phyloP scores from a whole-genome alignment of 30 jellyfish, hydroid and myxozoan genomes.

The Nemopilema nomurai region DNA sequence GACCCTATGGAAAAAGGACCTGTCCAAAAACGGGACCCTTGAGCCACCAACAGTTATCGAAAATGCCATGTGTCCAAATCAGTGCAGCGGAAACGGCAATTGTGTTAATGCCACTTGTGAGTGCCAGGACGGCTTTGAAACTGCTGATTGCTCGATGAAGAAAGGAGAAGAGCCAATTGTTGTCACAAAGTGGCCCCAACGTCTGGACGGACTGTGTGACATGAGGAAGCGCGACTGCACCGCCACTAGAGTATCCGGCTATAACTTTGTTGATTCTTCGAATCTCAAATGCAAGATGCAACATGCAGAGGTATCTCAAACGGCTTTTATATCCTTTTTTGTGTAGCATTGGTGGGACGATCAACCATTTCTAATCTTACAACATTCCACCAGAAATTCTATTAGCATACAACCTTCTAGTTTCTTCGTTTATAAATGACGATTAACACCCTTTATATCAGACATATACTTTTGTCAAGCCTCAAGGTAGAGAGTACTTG shows the following conservation, averaged over 20 bases:
- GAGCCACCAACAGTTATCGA: conserved; percentile 84
- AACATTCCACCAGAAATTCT: no score
- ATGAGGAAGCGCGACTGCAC: conserved; percentile 78
- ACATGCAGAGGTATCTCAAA: conserved; percentile 76
- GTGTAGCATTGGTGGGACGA: no score
- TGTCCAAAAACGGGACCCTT: conserved; percentile 62
- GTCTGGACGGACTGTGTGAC: conserved; percentile 75
- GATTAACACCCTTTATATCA: no score
- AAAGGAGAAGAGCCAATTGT: conserved; percentile 65
- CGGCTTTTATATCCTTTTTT: no score
- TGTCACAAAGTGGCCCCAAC: conserved; percentile 41
- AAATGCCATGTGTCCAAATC: conserved; percentile 77
- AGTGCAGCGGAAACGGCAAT: conserved; percentile 82
- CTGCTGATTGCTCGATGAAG: conserved; percentile 87
- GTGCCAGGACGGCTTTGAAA: conserved; percentile 62
- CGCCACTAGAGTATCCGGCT: conserved; percentile 73
- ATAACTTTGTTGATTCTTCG: conserved; percentile 69
- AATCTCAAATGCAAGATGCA: conserved; percentile 47
- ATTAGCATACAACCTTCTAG: no score
- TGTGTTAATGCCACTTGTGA: conserved; percentile 88
- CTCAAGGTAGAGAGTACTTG: no score
- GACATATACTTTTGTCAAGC: no score
- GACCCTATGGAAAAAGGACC: conserved; percentile 61
- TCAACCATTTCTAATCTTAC: no score
- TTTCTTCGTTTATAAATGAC: no score